Conservation (phyloP, 2,888 invertebrate genomes). For the Netelia fuscicornis region DNA sequence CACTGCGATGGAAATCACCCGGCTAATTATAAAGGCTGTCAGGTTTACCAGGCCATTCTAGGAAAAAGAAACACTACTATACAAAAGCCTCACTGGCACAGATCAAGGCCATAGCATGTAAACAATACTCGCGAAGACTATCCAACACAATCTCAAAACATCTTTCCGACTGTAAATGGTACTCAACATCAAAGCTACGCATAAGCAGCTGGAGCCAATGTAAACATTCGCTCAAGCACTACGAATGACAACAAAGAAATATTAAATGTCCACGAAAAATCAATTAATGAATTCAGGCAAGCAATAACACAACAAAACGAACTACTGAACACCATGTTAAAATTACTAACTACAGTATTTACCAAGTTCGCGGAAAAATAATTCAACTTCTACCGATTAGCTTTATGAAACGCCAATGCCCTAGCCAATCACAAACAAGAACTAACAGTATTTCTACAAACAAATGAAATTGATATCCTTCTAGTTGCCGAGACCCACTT, state of each 20-base stretch:
- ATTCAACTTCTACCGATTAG: neutral
- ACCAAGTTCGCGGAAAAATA: slow-evolving; percentile 44
- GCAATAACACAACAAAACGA: slow-evolving; percentile 28
- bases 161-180: neutral
- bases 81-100: slow-evolving; percentile 25
- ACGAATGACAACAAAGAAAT: no score
- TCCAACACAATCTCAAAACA: neutral
- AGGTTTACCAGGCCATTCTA: slow-evolving; percentile 2
- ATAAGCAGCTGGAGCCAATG: neutral
- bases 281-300: slow-evolving; percentile 32
- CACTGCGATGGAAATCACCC: slow-evolving; percentile 19
- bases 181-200: slow-evolving; percentile 6
- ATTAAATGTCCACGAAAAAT: slow-evolving; percentile 23
- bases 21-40: slow-evolving; percentile 29
- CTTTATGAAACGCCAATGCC: neutral
- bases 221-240: neutral
- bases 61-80: slow-evolving; percentile 7
- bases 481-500: slow-evolving; percentile 23
- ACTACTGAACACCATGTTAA: neutral
- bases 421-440: neutral
- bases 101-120: neutral
- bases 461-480: slow-evolving; percentile 42
- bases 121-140: neutral
- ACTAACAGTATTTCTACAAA: neutral
- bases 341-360: slow-evolving; percentile 35